Conservation (phyloP, 2,797 vertebrate species). For the Eremophila alpestris region DNA sequence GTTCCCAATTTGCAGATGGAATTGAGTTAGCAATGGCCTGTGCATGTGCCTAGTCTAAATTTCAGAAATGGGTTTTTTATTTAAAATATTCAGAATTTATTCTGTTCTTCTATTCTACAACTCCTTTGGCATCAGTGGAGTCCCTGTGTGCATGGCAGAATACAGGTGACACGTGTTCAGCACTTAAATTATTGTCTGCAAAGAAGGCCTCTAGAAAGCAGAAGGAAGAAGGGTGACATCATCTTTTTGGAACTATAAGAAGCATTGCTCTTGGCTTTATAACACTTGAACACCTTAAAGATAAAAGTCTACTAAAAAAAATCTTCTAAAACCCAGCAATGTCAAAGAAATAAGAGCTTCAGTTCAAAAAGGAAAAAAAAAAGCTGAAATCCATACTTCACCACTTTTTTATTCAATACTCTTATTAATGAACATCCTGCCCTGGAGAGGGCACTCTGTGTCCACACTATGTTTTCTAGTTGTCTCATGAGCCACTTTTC, state of each 20-base stretch:
- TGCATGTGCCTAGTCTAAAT: background rate
- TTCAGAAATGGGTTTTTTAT: background rate
- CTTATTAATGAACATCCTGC: slow-evolving; percentile 28
- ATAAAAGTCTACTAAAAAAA: background rate
- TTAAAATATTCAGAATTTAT: background rate
- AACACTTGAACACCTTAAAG: background rate
- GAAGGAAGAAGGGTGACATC: background rate
- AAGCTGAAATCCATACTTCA: background rate
- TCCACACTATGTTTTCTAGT: background rate
- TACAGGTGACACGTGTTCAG: background rate
- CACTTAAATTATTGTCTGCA: background rate
- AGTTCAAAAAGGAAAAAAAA: background rate
- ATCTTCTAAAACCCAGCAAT: background rate
- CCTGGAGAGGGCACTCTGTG: slow-evolving; percentile 66
- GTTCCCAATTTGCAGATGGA: background rate
- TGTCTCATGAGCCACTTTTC: background rate
- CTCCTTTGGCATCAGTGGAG: background rate
- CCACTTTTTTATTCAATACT: background rate
- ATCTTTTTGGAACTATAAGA: background rate
- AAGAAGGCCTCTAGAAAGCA: background rate
- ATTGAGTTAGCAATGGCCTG: background rate
- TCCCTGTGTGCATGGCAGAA: rapidly evolving
- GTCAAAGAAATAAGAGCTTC: background rate
- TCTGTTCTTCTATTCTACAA: background rate
- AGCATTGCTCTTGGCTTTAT: background rate